phyloP scores from a whole-genome alignment of 2,113 vertebrate species.

The Emydura subglobosa region DNA sequence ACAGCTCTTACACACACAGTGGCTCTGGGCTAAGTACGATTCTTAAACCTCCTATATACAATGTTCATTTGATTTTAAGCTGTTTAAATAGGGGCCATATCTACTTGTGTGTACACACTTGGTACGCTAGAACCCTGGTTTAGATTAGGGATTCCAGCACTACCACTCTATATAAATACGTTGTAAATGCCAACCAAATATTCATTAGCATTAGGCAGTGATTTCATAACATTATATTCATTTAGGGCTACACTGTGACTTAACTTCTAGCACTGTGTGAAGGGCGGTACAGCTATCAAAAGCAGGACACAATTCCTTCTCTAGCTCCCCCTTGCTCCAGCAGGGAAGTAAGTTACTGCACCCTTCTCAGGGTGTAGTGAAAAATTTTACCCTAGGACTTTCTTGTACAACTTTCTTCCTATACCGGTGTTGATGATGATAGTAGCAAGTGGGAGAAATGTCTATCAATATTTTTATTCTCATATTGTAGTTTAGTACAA shows the following conservation, averaged over 20 bases:
- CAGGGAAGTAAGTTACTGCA: background rate
- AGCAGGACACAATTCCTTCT: background rate
- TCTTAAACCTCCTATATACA: fast-evolving
- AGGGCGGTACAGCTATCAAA: background rate
- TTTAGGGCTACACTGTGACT: background rate
- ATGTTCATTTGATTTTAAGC: background rate
- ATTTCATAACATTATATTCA: background rate
- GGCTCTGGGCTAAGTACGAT: background rate
- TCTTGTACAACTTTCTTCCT: background rate
- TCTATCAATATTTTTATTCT: background rate
- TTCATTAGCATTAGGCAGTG: background rate
- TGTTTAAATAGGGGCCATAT: background rate
- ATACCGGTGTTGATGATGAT: background rate
- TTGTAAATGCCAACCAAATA: background rate
- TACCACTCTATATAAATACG: background rate
- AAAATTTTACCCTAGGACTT: background rate
- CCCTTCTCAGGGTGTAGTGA: background rate
- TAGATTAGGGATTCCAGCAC: background rate
- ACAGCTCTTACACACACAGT: background rate
- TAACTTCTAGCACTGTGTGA: background rate
- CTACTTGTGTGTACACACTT: background rate
- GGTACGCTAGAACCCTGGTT: background rate
- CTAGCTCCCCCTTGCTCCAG: background rate
- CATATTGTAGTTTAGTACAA: background rate
- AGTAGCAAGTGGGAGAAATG: background rate